Evolutionary conservation across 2,113 vertebrate genomes (phyloP).

Genomic region (Rallus limicola): DNA sequence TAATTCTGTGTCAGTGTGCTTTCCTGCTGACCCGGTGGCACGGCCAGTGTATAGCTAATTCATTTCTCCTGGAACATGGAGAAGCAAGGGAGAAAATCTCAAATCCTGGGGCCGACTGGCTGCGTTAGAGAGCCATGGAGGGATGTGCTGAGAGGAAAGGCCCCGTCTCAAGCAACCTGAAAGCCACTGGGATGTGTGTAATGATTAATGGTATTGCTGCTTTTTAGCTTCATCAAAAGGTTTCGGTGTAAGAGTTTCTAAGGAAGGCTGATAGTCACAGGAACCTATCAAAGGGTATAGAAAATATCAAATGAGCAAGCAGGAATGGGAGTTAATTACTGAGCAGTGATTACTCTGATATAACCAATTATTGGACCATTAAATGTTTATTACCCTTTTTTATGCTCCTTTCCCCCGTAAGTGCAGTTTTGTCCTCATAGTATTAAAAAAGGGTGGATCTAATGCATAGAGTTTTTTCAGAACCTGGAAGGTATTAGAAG

Average conservation of each 20-base stretch:
- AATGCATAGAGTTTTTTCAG: conserved; percentile 40
- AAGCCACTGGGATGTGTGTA: conserved; percentile 1
- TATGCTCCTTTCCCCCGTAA: conserved; percentile 75
- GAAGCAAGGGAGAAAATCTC: neutral
- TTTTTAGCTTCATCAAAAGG: conserved; percentile 69
- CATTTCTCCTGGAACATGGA: neutral
- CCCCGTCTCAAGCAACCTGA: neutral
- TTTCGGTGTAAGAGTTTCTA: conserved; percentile 65
- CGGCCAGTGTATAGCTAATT: neutral
- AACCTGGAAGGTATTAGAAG: conserved; percentile 35
- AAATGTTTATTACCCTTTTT: conserved; percentile 85
- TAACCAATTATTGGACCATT: conserved; percentile 85
- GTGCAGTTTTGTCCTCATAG: conserved; percentile 73
- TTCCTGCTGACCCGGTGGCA: conserved; percentile 13
- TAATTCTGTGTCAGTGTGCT: conserved; percentile 16
- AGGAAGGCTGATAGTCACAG: conserved; percentile 72
- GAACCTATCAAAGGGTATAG: conserved; percentile 72
- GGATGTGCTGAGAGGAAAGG: neutral
- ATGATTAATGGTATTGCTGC: conserved; percentile 59
- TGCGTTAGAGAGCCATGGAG: neutral
- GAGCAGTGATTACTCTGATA: conserved; percentile 83
- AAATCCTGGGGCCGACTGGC: neutral
- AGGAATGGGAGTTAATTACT: conserved; percentile 81
- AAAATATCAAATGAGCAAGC: conserved; percentile 73
- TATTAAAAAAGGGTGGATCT: conserved; percentile 66